Percentiles rank a stretch among this genome's conserved stretches.
Evolutionary conservation across 2,113 vertebrate genomes (phyloP).

Genomic region (Rousettus leschenaultii): DNA sequence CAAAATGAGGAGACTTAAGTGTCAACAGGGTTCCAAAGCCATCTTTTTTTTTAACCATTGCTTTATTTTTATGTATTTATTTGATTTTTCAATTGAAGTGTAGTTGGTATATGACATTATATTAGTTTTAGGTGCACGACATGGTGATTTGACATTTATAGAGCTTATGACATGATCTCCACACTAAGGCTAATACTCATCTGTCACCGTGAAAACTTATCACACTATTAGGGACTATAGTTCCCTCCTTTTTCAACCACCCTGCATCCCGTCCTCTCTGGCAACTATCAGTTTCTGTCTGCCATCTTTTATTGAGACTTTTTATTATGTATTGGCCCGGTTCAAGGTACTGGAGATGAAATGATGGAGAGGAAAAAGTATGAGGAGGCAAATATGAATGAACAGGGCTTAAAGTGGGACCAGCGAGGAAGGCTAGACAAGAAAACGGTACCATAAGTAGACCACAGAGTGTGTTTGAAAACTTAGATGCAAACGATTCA

Average conservation of each 20-base stretch:
- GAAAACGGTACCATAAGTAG: not conserved
- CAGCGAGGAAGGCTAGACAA: accelerated
- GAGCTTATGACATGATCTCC: not conserved
- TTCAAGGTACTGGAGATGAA: not conserved
- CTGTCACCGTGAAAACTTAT: not conserved
- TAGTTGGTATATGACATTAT: no score
- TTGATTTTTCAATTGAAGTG: no score
- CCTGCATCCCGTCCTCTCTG: not conserved
- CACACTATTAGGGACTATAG: not conserved
- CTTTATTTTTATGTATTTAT: no score
- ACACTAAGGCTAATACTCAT: not conserved
- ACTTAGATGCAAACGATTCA: not conserved
- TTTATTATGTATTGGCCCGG: not conserved
- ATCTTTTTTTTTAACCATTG: not conserved
- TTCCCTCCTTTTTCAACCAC: not conserved
- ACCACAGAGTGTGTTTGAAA: not conserved
- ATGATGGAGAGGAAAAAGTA: not conserved
- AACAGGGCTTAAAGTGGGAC: not conserved
- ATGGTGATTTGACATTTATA: not conserved
- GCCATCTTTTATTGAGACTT: not conserved
- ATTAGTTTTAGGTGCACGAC: not conserved
- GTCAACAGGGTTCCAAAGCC: not conserved
- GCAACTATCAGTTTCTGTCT: not conserved
- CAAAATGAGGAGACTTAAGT: not conserved
- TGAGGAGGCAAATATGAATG: not conserved